Evolutionary conservation across 1,140 invertebrate genomes (phyloP), one percentile per base, ranked within the genome.

Genomic region (Brachionus asplanchnoidis): DNA sequence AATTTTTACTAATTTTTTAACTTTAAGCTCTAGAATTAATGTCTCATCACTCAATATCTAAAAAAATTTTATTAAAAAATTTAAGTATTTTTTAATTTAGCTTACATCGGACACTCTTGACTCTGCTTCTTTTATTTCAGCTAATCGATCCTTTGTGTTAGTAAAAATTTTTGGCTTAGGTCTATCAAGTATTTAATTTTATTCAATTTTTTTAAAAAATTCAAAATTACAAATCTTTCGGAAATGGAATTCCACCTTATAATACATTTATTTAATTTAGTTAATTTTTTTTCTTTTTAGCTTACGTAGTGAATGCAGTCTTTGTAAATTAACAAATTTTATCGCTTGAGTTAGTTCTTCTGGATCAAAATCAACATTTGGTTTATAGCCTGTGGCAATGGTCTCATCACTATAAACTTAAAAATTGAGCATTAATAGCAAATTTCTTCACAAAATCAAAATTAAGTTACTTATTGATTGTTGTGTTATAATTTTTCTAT

Each of bases 331-430:
- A 6, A 56, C 79, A 26, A 82, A 82, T 32, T 46, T 60, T 7
- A 82, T 82, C 14, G 14, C 79, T 26, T 40, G 4, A 26, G 32
- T 65, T 14, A 82, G 60, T 32, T 65, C 28, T 28, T 32, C 32
- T 26, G 32, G 17, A 26, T 82, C 79, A 65, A 82, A 32, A 44
- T 68, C 53, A 82, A 68, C 60, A 44, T 82, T 82, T 12, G 79
- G 53, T 46, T 4, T 82, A 26, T 82, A 82, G 26, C 79, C 79
- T 17, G 79, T 65, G 12, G 42, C 11, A 42, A 82, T 82, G n/a
- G 79, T 82, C 26, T 82, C 79, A 82, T 82, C 79, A 46, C 79
- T 82, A 20, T 77, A 77, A 77, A 77, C 73, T 77, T 26, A 12
- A 50, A 36, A 26, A 40, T 28, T 40, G 3, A 32, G 2, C 0